phyloP scores from a whole-genome alignment of 2,113 vertebrate species.

The Australoheros scitulus region DNA sequence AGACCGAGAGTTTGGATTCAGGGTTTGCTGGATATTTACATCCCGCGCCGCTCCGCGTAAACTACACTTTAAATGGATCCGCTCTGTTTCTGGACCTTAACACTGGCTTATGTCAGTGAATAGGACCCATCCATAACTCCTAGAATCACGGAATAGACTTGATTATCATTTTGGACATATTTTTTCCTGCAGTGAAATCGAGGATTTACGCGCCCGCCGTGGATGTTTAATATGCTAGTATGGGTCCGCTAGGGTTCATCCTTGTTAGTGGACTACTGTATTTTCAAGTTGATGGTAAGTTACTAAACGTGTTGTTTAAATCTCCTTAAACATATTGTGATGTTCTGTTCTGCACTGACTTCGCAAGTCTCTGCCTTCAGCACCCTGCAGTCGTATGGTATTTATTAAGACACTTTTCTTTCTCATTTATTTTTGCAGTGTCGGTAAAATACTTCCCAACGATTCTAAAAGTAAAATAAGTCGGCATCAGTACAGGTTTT shows the following conservation, averaged over 20 bases:
- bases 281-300: constrained; percentile 93
- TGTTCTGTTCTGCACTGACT: background rate
- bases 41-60: constrained; percentile 53
- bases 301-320: constrained; percentile 11
- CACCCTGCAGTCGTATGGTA: background rate
- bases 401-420: background rate
- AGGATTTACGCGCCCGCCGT: constrained; percentile 83
- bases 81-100: constrained; percentile 74
- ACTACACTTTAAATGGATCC: constrained; percentile 79
- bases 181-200: constrained; percentile 54
- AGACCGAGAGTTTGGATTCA: constrained; percentile 57
- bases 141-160: constrained; percentile 45
- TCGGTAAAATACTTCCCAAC: background rate
- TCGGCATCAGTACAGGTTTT: background rate
- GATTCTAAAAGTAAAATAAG: background rate
- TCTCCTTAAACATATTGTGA: background rate
- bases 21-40: constrained; percentile 57
- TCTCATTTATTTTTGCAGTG: background rate
- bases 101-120: constrained; percentile 68
- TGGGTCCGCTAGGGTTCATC: constrained; percentile 92
- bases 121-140: constrained; percentile 61
- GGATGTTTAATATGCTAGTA: constrained; percentile 95
- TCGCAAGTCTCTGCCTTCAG: background rate
- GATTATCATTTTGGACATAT: constrained; percentile 54
- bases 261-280: constrained; percentile 92